A percentile compares a stretch with the other conserved stretches of the same genome.
These are phyloP conservation scores for Hipposideros armiger DNA, from an alignment of 2,113 vertebrate species.

Conservation along the genomic window DNA sequence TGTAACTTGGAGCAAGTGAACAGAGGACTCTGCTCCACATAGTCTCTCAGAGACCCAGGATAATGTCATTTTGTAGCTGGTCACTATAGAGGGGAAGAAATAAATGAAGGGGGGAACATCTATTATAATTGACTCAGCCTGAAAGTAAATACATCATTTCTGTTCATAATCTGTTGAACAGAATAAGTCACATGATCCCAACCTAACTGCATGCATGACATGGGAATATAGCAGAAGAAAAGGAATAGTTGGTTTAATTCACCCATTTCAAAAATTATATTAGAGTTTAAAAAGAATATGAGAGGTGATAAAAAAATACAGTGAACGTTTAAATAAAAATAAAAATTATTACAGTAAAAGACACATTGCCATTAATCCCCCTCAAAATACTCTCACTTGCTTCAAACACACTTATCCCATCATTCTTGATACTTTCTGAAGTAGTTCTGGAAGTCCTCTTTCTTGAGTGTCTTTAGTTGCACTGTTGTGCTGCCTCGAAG, in stretches of 20 bases:
- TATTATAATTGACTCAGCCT: not conserved
- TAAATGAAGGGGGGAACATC: not conserved
- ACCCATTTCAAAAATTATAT: not conserved
- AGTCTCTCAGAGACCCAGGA: not conserved
- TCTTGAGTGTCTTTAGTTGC: too few species aligned
- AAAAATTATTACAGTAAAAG: too few species aligned
- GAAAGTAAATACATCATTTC: not conserved
- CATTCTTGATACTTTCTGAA: too few species aligned
- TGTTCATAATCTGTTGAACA: not conserved
- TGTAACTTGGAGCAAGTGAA: not conserved
- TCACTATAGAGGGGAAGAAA: not conserved
- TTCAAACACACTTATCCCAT: too few species aligned
- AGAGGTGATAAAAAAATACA: too few species aligned
- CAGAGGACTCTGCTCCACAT: not conserved
- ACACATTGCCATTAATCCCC: too few species aligned
- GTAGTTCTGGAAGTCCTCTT: too few species aligned
- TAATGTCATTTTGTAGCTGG: not conserved
- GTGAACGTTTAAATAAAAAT: too few species aligned
- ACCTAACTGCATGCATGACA: not conserved
- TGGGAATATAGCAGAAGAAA: not conserved
- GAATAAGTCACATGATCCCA: not conserved
- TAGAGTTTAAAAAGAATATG: not conserved
- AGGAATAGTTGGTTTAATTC: not conserved
- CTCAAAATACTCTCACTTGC: too few species aligned
- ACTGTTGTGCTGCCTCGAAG: too few species aligned